Evolutionary conservation across 2,797 vertebrate species (phyloP), one percentile per base, ranked within the genome.

Genomic region (Toxotes lorentzi): DNA sequence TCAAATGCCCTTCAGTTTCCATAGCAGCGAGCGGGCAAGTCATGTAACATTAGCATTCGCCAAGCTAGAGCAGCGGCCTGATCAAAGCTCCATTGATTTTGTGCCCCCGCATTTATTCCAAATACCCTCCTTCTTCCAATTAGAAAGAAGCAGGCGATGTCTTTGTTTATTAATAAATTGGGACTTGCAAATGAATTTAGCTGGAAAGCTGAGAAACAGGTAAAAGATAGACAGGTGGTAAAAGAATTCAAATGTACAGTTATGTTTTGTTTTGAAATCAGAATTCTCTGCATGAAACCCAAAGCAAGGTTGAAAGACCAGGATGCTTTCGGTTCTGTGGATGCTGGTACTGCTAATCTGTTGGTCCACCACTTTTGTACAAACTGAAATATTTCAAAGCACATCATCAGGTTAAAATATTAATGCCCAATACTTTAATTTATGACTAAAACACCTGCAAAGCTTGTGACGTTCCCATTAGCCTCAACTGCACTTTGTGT

Each of bases 1-100:
- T 94, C 91, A 71, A 82, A 90, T 47, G 88, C 85, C 92, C 92
- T 94, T 90, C 80, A 41, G 93, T 94, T 93, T 90, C 92, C 90
- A 92, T 91, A 76, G 88, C 88, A 92, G 91, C 89, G 12, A 85
- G 81, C 40, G 8, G 63, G 69, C 63, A 64, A 56, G 79, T 89
- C 27, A 54, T 62, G 81, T 73, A 72, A 77, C 88, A 90, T 91
- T 94, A 91, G 86, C 85, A 88, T 92, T 90, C 23, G 45, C 47
- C 54, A 62, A 88, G 85, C 81, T 65, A 1, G 38, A 86, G 87
- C 43, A 7, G 51, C 40, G 8, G 59, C 64, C 62, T 78, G 73
- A 91, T 94, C 90, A 91, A 89, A 92, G 88, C 78, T 14, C 60
- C 86, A 92, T 93, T 92, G 91, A 94, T 94, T 93, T 90, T 90